Evolutionary conservation across 1,140 invertebrate genomes (phyloP), one percentile per base, ranked within the genome.

Genomic region (Caerostris darwini): DNA sequence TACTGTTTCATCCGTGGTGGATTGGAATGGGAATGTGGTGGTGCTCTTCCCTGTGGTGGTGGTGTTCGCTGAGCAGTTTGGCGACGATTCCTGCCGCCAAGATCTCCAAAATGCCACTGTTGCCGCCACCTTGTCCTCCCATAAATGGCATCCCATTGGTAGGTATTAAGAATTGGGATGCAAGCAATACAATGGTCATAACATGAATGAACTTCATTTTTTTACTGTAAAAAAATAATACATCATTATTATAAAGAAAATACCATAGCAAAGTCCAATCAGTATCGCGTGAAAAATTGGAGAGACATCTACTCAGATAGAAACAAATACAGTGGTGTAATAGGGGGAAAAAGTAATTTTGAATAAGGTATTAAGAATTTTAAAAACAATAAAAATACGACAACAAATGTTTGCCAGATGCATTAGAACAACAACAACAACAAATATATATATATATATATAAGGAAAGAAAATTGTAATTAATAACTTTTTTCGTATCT

Each of bases 21-120:
- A 87, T 64, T 3, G 85, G 85, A 64, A 87, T 87, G n/a, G 82
- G 82, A 6, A 87, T 61, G n/a, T 59, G 58, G 34, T 87, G 85
- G 19, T 87, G 85, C 56, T 58, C 34, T 59, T 87, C 85, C 3
- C 64, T 17, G 19, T 87, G 85, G 50, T 87, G 85, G 50, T 87
- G 8, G 8, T 77, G 71, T 34, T 77, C 71, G 71, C 71, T 77
- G 50, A 77, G 71, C 5, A 77, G 71, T 14, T 77, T 77, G 71
- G 71, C 71, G 71, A 77, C 50, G 71, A 77, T 34, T 77, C 71
- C 71, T 4, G 71, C 71, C 12, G 85, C 85, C 58, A 87, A 87
- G 3, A 87, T 57, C 50, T 87, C 85, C 0, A 87, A n/a, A 14
- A 87, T n/a, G 14, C 85, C 85, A 0, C 85, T 58, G 3, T 58